Evolutionary conservation across 2,888 invertebrate genomes (phyloP), one percentile per base, ranked within the genome.

Genomic region (Rhorus exstirpatorius): DNA sequence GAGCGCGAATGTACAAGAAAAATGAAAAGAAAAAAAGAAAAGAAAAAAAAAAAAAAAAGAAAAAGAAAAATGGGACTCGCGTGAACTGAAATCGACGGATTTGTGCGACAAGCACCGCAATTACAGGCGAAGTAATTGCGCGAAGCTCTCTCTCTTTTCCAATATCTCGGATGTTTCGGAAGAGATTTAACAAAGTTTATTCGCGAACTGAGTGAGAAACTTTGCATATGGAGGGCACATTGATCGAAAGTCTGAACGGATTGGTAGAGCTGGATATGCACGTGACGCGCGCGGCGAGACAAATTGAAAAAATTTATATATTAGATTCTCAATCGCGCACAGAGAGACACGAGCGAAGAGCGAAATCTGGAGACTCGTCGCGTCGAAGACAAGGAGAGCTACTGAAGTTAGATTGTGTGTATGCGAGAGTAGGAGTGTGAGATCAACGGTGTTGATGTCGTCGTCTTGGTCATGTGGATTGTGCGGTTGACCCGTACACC

Each of bases 401-500:
- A 79, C 80, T 80, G 78, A 85, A 82, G 79, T 80, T 71, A 68
- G 26, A 76, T 76, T 49, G 76, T 76, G 26, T 38, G 51, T 51
- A 51, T 41, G 38, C 21, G 63, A 63, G 74, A 68, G 71, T 60
- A 74, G 77, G 60, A 58, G 63, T 70, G 61, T 19, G 46, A 41
- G 51, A 46, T 65, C 41, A 63, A 77, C 24, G 24, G 53, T 51
- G 65, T 31, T 60, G 74, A 49, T 41, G 74, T 44, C 55, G 81
- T 79, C 75, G 78, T 63, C 76, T 67, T 76, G 81, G 77, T 87
- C 86, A 85, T 86, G 84, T 83, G 86, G 87, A 87, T 86, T 84
- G 84, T 82, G 80, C 83, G 84, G 84, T 79, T 87, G 87, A 87
- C 85, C 87, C 88, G 87, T 86, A 87, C 85, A 86, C 87, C 81